Percentiles rank a stretch among this genome's conserved stretches.
Evolutionary conservation across 30 jellyfish, hydroid and myxozoan genomes (phyloP).

Genomic region (Aurelia sp.): DNA sequence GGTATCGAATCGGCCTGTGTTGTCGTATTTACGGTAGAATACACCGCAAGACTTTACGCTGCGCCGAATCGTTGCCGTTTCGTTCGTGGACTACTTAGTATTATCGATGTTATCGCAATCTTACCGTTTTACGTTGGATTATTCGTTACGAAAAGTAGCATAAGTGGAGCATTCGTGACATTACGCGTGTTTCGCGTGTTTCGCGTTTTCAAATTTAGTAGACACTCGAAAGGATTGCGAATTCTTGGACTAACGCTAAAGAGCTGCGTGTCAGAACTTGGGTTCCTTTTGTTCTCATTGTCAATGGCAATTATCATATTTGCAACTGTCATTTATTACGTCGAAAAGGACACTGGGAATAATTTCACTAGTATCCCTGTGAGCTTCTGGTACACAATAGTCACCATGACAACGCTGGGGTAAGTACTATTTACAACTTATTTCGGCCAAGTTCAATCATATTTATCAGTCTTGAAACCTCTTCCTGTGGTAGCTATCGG

Average conservation of each 20-base stretch:
- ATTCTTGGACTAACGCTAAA: conserved; percentile 86
- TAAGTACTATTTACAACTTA: conserved; percentile 8
- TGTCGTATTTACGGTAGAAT: conserved; percentile 84
- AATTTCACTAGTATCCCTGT: conserved; percentile 90
- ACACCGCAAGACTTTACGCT: conserved; percentile 83
- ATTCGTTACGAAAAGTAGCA: conserved; percentile 77
- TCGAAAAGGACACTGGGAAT: conserved; percentile 79
- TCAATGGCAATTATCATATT: conserved; percentile 94
- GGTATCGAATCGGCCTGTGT: conserved; percentile 88
- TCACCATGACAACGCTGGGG: conserved; percentile 98
- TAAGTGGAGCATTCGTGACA: conserved; percentile 94
- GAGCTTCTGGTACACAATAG: conserved; percentile 95
- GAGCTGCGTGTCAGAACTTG: conserved; percentile 97
- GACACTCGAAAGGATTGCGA: conserved; percentile 97
- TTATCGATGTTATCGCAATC: conserved; percentile 85
- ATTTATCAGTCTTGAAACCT: too few relatives aligned
- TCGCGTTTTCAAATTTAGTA: conserved; percentile 92
- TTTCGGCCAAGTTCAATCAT: too few relatives aligned
- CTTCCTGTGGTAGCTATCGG: too few relatives aligned
- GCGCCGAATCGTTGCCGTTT: conserved; percentile 90
- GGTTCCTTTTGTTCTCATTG: conserved; percentile 85
- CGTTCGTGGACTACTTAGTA: conserved; percentile 79
- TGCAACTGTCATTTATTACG: conserved; percentile 91
- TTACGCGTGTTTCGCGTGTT: conserved; percentile 95
- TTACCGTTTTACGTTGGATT: conserved; percentile 88